These are phyloP conservation scores for Cossypha dichroa DNA, from an alignment of 2,797 vertebrate species.

Conservation along the genomic window DNA sequence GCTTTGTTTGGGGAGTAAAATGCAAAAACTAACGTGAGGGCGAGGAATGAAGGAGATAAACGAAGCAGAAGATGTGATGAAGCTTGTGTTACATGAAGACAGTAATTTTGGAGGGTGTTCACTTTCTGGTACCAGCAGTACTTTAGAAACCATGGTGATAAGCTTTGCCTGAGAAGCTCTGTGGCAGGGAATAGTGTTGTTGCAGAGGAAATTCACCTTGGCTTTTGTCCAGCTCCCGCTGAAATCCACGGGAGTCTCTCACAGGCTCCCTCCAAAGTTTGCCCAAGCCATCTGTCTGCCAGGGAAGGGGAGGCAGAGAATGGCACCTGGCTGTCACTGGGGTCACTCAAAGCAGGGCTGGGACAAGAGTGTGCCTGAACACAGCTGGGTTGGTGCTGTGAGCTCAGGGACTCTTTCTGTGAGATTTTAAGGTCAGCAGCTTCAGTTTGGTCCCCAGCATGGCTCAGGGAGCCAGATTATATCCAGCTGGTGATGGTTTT, in stretches of 20 bases:
- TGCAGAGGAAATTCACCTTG: conserved; percentile 37
- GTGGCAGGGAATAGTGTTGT: background rate
- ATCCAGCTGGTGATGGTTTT: background rate
- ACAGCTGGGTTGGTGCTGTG: background rate
- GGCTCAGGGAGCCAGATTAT: background rate
- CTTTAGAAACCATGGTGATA: conserved; percentile 56
- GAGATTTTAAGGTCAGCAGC: background rate
- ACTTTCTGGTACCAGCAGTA: background rate
- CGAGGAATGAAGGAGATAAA: background rate
- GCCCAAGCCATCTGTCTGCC: background rate
- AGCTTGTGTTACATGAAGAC: background rate
- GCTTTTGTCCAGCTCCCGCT: background rate
- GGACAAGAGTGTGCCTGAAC: fast-evolving
- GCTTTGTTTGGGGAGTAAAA: background rate
- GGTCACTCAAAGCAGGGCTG: background rate
- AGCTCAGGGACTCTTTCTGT: background rate
- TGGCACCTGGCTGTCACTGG: fast-evolving
- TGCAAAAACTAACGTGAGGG: background rate
- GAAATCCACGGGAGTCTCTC: background rate
- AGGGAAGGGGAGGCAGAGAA: background rate
- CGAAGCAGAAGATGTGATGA: background rate
- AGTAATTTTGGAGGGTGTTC: conserved; percentile 5
- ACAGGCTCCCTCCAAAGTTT: background rate
- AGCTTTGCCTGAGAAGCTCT: background rate
- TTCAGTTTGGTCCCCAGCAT: background rate